Evolutionary conservation across 2,113 vertebrate genomes (phyloP).

Genomic region (Melanerpes formicivorus): DNA sequence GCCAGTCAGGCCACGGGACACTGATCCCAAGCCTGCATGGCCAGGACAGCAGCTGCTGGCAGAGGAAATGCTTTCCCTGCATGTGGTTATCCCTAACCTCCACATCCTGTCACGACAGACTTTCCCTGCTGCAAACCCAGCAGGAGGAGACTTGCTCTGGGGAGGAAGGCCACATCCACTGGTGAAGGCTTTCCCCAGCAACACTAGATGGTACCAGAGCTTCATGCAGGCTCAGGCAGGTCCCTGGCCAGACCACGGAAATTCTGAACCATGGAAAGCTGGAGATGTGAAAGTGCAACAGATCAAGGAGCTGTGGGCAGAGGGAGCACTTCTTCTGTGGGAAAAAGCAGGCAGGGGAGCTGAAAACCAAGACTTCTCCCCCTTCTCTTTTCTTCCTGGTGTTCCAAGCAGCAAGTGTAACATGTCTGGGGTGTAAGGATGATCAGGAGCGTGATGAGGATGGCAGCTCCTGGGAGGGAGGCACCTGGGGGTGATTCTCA

Average conservation of each 20-base stretch:
- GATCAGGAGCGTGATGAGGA: background rate
- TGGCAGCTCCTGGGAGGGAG: background rate
- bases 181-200: background rate
- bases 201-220: conserved; percentile 63
- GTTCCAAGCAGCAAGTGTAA: background rate
- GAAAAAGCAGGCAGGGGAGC: accelerated
- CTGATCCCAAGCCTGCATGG: accelerated
- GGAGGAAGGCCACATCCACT: background rate
- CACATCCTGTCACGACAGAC: background rate
- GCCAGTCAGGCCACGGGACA: no score
- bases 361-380: background rate
- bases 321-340: background rate
- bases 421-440: background rate
- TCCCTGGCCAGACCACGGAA: accelerated
- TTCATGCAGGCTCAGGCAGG: background rate
- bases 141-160: accelerated
- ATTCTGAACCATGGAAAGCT: background rate
- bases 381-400: background rate
- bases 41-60: background rate
- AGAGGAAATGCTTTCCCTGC: background rate
- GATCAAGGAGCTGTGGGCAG: background rate
- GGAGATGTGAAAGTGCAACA: background rate
- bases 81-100: accelerated
- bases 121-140: background rate
- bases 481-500: background rate